Evolutionary conservation across 2,888 invertebrate species (phyloP).

Genomic region (Caenorhabditis plicata): DNA sequence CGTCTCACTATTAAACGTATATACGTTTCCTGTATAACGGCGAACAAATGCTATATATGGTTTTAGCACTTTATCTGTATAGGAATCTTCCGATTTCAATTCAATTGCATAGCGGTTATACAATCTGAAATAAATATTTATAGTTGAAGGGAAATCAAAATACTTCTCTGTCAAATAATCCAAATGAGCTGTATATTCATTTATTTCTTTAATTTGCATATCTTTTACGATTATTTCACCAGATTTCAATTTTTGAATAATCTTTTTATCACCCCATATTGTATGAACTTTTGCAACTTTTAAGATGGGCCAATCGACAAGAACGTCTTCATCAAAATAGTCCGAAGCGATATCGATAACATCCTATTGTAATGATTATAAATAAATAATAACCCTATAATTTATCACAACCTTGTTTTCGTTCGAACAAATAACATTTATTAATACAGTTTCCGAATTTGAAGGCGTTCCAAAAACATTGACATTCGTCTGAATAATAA

Average conservation of each 20-base stretch:
- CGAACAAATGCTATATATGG: conserved; percentile 31
- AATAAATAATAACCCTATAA: too few species aligned
- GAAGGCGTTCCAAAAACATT: conserved; percentile 86
- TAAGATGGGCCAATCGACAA: conserved; percentile 90
- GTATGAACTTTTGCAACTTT: conserved; percentile 69
- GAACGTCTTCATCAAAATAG: conserved; percentile 77
- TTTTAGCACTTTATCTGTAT: conserved; percentile 1
- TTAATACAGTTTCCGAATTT: conserved; percentile 77
- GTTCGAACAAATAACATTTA: conserved; percentile 3
- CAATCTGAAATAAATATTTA: conserved; percentile 13
- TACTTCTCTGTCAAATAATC: conserved; percentile 17
- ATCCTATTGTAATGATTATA: too few species aligned
- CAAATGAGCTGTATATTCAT: conserved; percentile 6
- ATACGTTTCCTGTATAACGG: conserved; percentile 35
- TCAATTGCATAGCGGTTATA: conserved; percentile 46
- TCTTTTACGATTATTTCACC: conserved; percentile 29
- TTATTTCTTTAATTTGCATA: conserved; percentile 22
- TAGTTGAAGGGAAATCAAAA: too few species aligned
- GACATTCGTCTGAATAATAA: too few species aligned
- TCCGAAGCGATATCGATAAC: conserved; percentile 71
- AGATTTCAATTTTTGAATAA: conserved; percentile 7
- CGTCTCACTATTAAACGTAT: conserved; percentile 10
- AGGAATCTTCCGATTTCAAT: neutral
- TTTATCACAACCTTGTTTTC: too few species aligned
- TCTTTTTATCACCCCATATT: conserved; percentile 25